phyloP scores from a whole-genome alignment of 1,140 invertebrate genomes.

The Camponotus floridanus region DNA sequence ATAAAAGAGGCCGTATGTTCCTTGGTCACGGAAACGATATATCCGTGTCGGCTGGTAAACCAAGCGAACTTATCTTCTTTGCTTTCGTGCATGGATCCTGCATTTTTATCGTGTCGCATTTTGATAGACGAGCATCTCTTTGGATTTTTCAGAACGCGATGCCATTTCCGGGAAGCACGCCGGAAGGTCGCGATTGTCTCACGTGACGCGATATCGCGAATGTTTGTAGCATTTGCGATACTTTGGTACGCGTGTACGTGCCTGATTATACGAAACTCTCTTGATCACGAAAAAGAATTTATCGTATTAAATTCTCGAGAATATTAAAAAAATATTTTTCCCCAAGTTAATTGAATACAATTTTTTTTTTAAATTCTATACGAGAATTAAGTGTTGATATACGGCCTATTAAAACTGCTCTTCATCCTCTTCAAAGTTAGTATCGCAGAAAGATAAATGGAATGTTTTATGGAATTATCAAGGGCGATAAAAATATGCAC shows the following conservation, averaged over 20 bases:
- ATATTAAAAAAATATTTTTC: neutral
- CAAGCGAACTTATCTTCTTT: conserved; percentile 47
- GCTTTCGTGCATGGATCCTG: conserved; percentile 41
- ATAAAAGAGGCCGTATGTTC: conserved; percentile 7
- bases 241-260: neutral
- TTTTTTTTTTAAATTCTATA: neutral
- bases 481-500: neutral
- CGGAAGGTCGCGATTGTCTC: conserved; percentile 59
- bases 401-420: neutral
- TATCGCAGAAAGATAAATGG: neutral
- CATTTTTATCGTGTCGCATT: conserved; percentile 45
- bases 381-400: neutral
- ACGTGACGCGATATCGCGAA: conserved; percentile 40
- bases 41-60: conserved; percentile 38
- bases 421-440: neutral
- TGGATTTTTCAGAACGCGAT: conserved; percentile 50
- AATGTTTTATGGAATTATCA: neutral
- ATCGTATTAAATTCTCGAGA: neutral
- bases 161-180: conserved; percentile 42
- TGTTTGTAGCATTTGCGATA: conserved; percentile 8
- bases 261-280: neutral
- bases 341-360: neutral
- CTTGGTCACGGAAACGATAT: conserved; percentile 41
- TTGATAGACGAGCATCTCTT: conserved; percentile 53
- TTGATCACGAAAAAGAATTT: neutral